Base-by-base conservation (phyloP, 1,140 invertebrate species). In the Hyphantria cunea region DNA sequence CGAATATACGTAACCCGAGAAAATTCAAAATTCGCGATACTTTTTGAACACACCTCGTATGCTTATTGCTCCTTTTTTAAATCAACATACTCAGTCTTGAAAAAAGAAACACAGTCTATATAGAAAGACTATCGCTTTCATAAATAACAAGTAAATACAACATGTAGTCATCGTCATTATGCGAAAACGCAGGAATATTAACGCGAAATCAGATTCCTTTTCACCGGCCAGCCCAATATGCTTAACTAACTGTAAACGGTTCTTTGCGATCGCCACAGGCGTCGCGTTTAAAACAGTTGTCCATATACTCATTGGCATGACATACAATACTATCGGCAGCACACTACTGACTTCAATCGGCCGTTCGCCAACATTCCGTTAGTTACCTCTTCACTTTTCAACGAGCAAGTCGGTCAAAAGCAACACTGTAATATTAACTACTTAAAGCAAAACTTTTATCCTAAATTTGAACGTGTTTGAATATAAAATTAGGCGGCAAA, bases 291-390 rank as follows among this genome's bases (percentile, higher is more conserved):
- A 64, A 69, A 80, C 79, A 76, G 77, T 82, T 81, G 80, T 73
- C 68, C 82, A 82, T 82, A 82, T 68, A 74, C 67, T 70, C 76
- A 78, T 79, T 79, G 76, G 78, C 80, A 75, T 77, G 76, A 72
- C 76, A 82, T 58, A 80, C 80, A 80, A 77, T 77, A 64, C 56
- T 33, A 31, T 50, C 48, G 59, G 39, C 48, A 64, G 48, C 68
- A 73, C 52, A 67, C 70, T 64, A 65, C 67, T 65, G 67, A 64
- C 70, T 73, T 76, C 77, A 78, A 75, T 82, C 78, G 70, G 71
- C 75, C 60, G 66, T 67, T 62, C 73, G 73, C 66, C 68, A 63
- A 74, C 78, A 78, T 76, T 78, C 82, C 75, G 83, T 80, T 84
- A 87, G 65, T 67, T 70, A 53, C 45, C 68, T 64, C 66, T 76